Conservation (phyloP, 92 coral and sea anemone genomes). For the Galaxea fascicularis region DNA sequence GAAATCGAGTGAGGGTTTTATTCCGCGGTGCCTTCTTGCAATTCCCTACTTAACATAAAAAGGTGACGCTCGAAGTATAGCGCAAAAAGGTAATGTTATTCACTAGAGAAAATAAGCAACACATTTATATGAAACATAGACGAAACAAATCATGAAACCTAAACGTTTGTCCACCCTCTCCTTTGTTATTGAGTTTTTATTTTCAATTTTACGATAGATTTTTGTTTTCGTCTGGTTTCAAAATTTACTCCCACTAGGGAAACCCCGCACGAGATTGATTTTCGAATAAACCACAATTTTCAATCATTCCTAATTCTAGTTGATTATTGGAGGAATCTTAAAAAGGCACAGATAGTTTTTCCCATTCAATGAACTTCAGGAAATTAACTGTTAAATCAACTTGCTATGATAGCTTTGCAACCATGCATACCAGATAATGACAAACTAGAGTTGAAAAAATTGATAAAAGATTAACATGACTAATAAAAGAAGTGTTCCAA, state of each 20-base stretch:
- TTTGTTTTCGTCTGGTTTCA: too few relatives aligned
- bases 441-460: not conserved
- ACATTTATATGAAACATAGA: not conserved
- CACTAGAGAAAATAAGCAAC: not conserved
- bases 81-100: too few relatives aligned
- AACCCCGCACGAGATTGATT: not conserved
- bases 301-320: not conserved
- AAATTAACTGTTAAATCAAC: not conserved
- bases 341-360: not conserved
- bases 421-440: not conserved
- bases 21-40: too few relatives aligned
- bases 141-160: too few relatives aligned
- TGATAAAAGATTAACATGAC: not conserved
- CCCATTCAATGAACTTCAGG: not conserved
- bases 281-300: not conserved
- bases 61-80: too few relatives aligned
- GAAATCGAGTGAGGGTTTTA: too few relatives aligned
- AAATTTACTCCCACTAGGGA: not conserved
- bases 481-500: not conserved
- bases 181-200: too few relatives aligned
- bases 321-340: not conserved
- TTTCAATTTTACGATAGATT: too few relatives aligned
- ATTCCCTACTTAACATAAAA: too few relatives aligned
- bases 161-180: too few relatives aligned
- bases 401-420: not conserved